Percentiles rank a stretch among this genome's conserved stretches.
These are phyloP conservation scores for Osmerus mordax DNA, from an alignment of 2,113 vertebrate genomes.

Conservation along the genomic window DNA sequence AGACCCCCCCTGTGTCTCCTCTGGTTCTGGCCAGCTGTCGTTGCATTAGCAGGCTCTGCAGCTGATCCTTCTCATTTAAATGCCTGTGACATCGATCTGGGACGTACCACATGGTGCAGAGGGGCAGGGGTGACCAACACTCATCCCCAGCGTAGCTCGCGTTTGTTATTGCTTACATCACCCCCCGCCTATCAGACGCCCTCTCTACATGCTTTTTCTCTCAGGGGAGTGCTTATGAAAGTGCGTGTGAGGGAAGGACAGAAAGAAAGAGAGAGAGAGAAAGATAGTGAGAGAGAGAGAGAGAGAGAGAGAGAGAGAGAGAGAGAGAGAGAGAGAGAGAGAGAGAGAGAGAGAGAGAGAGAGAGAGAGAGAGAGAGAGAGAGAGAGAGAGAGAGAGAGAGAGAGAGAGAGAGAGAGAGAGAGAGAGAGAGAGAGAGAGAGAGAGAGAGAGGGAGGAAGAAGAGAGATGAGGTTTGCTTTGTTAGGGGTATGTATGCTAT, in stretches of 20 bases:
- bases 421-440: too few relatives aligned
- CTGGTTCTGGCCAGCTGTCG: constrained; percentile 73
- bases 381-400: too few relatives aligned
- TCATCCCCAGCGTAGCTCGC: constrained; percentile 25
- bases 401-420: too few relatives aligned
- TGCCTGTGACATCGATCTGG: constrained; percentile 72
- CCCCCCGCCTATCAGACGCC: constrained; percentile 8
- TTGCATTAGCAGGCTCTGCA: constrained; percentile 66
- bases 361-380: too few relatives aligned
- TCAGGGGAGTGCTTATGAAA: constrained; percentile 8
- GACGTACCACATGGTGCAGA: constrained; percentile 63
- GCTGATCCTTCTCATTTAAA: constrained; percentile 73
- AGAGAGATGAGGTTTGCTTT: constrained; percentile 27
- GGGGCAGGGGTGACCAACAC: constrained; percentile 36
- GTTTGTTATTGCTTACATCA: constrained; percentile 1
- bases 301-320: too few relatives aligned
- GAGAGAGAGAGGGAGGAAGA: too few relatives aligned
- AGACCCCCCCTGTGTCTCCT: constrained; percentile 51
- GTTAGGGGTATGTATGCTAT: constrained; percentile 44
- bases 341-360: too few relatives aligned
- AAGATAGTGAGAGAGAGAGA: too few relatives aligned
- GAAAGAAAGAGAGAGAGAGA: too few relatives aligned
- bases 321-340: too few relatives aligned
- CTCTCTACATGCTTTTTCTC: neutral
- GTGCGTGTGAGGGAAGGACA: neutral